Base-by-base conservation (phyloP, 2,888 invertebrate genomes). In the Unio pictorum region DNA sequence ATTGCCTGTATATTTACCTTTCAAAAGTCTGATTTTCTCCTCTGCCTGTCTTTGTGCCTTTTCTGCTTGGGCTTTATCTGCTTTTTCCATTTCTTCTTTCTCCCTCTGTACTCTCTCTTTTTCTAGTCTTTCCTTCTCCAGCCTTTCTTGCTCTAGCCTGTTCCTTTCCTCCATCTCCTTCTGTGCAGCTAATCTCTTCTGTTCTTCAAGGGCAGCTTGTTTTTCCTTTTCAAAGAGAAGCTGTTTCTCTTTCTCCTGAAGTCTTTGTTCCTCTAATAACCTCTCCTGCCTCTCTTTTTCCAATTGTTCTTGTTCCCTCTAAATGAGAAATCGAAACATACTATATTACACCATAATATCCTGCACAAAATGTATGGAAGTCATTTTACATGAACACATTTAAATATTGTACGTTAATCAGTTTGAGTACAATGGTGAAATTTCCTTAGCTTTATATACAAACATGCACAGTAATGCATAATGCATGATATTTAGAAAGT, bases 1-100 rank as follows among this genome's bases (percentile, higher is more conserved):
- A 23, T 3, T 60, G 26, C 20, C 28, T 60, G 23, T 34, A 56
- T 60, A 23, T 64, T 69, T 75, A 84, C 84, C 81, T 65, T 79
- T 74, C 26, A 84, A 71, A 18, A 75, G 70, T 45, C 73, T 70
- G 7, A 82, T 61, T 72, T 82, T 82, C 63, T 84, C 81, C 66
- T 83, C 82, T 4, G 82, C 82, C 55, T 75, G 68, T 64, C 61
- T 70, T 45, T 73, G 72, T 1, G 81, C 83, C 63, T 79, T 72
- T 34, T 81, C 80, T 11, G 79, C 81, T 55, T 62, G 71, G 30
- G 70, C 72, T 59, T 75, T 74, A 54, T 78, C 74, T 28, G 66
- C 71, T 67, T 74, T 74, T 17, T 80, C 81, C 26, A 71, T 71
- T 59, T 73, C 76, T 45, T 64, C 64, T 58, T 74, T 75, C 54